Percentiles rank a stretch among this genome's conserved stretches.
Evolutionary conservation across 2,113 vertebrate genomes (phyloP).

Genomic region (Okapia johnstoni): DNA sequence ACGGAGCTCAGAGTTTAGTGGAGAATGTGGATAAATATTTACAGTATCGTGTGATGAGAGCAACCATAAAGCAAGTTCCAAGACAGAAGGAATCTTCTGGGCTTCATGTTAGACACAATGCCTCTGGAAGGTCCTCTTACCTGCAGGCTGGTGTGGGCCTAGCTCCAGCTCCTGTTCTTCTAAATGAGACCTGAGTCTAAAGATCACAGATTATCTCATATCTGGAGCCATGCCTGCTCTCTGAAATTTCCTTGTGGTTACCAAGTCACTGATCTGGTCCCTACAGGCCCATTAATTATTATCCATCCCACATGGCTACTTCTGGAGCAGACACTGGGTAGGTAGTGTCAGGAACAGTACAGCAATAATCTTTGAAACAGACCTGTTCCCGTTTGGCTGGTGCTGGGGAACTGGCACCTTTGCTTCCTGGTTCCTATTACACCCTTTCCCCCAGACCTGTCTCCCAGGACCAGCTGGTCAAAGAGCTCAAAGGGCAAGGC

Average conservation of each 20-base stretch:
- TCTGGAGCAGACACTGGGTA: background rate
- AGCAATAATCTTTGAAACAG: background rate
- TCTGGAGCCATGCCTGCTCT: background rate
- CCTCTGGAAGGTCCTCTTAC: background rate
- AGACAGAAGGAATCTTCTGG: background rate
- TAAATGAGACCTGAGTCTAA: background rate
- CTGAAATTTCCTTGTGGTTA: slow-evolving; percentile 1
- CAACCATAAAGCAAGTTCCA: background rate
- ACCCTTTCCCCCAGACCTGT: background rate
- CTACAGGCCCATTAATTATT: background rate
- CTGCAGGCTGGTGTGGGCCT: background rate
- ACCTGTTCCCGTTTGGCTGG: background rate
- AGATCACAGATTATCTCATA: slow-evolving; percentile 11
- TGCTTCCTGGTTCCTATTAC: background rate
- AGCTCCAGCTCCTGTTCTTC: background rate
- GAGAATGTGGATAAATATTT: background rate
- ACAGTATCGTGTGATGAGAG: background rate
- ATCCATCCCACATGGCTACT: background rate
- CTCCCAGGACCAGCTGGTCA: background rate
- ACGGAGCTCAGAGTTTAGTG: background rate
- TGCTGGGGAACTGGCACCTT: background rate
- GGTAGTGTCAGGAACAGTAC: background rate
- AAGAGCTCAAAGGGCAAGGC: background rate
- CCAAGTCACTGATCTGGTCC: background rate
- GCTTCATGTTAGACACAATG: background rate